Evolutionary conservation across 2,888 invertebrate species (phyloP).

Genomic region (Hybos culiciformis): DNA sequence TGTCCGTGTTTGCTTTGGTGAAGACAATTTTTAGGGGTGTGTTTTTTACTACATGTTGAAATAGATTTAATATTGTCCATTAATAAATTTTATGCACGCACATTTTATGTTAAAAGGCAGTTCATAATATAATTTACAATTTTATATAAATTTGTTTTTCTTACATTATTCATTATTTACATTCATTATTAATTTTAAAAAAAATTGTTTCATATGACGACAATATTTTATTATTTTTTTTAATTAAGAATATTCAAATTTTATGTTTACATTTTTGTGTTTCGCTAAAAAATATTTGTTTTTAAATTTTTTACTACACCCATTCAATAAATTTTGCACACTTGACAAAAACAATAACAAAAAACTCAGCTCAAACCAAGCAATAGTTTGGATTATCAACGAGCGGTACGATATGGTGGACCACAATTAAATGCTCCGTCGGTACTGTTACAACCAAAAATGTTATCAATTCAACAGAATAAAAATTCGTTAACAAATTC

Average conservation of each 20-base stretch:
- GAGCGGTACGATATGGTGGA: constrained; percentile 4
- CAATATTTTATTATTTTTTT: too few relatives aligned
- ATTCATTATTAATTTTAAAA: constrained; percentile 13
- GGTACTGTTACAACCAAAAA: constrained; percentile 12
- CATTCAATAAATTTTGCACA: not conserved
- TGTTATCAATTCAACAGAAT: constrained; percentile 8
- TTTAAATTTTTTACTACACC: not conserved
- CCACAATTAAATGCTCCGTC: constrained; percentile 4
- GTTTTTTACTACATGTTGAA: too few relatives aligned
- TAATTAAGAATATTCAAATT: not conserved
- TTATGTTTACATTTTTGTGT: not conserved
- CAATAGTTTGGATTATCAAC: constrained; percentile 21
- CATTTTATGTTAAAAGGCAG: too few relatives aligned
- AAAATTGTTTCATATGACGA: too few relatives aligned
- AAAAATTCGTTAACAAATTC: not conserved
- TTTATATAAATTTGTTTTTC: not conserved
- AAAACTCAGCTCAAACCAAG: constrained; percentile 29
- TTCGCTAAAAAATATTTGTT: not conserved
- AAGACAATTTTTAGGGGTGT: too few relatives aligned
- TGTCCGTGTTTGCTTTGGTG: too few relatives aligned
- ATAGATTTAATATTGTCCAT: too few relatives aligned
- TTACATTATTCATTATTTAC: not conserved
- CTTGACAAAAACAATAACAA: constrained; percentile 13
- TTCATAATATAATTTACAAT: too few relatives aligned
- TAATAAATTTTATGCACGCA: too few relatives aligned